Evolutionary conservation across 2,797 vertebrate species (phyloP), one percentile per base, ranked within the genome.

Genomic region (Molossus alvarezi): DNA sequence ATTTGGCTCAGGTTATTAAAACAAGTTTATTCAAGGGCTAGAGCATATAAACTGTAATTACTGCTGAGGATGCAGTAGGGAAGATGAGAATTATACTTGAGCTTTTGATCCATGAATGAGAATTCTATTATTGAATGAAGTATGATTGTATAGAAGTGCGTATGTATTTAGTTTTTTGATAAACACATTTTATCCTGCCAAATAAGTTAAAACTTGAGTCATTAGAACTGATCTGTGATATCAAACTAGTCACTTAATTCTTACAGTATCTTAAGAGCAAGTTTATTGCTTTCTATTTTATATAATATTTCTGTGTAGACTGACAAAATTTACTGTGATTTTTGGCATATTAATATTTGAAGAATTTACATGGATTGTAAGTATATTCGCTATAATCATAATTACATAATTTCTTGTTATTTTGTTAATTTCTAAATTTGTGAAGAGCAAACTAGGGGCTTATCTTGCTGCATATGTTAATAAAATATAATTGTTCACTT

Each of bases 1-100:
- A 48, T 93, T 95, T 96, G 33, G 3, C 57, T 60, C 95, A 91
- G 2, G 6, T 93, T 94, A 64, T 89, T 91, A 84, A 96, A 96
- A 77, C 79, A 89, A 88, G 37, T 51, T 92, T 64, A 71, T 90
- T 69, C 69, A 27, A 95, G 72, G 29, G n/a, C 27, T 75, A 0
- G 79, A 82, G 57, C 27, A 57, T 33, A 81, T 79, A 77, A 83
- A 51, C 11, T 21, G 2, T 90, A 91, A 51, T 76, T 13, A 76
- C 77, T 91, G 33, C 73, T 91, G 60, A 95, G 20, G 45, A 18
- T 57, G 5, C 37, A 92, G 15, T 58, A 93, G 48, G 86, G 64
- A 92, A 94, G 65, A 64, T 93, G 41, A 89, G 83, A 94, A 45
- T 80, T 94, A 0, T 5, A n/a, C 51, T 92, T 93, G 33, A 85